Conservation (phyloP, 2,113 vertebrate species). For the Todiramphus saurophagus region DNA sequence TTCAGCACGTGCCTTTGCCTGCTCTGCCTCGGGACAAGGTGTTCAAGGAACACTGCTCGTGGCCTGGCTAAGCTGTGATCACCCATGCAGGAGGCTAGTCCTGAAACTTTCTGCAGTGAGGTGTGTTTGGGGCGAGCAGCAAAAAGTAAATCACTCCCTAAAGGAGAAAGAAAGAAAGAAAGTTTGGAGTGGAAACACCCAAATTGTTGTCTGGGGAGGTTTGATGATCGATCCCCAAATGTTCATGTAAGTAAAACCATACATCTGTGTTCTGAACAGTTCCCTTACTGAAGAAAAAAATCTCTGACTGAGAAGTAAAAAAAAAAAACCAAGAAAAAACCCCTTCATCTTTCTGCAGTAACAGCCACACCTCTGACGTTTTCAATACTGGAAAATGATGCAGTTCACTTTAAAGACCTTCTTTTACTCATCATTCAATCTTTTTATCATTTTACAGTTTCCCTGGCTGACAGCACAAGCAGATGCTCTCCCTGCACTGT, state of each 20-base stretch:
- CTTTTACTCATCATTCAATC: not conserved
- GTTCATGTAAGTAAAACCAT: not conserved
- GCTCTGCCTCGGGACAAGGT: not conserved
- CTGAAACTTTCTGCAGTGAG: not conserved
- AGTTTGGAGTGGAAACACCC: not conserved
- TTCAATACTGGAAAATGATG: not conserved
- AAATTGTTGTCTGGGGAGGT: not conserved
- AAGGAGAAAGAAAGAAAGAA: not conserved
- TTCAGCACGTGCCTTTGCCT: not conserved
- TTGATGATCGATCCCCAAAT: not conserved
- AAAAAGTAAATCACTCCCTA: not conserved
- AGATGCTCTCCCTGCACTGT: not conserved
- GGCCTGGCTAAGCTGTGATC: not conserved
- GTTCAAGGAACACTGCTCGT: not conserved
- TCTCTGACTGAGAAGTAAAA: not conserved
- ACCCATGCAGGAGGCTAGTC: not conserved
- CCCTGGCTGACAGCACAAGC: not conserved
- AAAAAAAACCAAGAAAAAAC: not conserved
- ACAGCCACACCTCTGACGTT: not conserved
- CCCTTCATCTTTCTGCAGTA: not conserved
- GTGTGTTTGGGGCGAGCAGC: not conserved
- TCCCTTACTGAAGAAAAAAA: not conserved
- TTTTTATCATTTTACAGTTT: not conserved
- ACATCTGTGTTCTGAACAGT: not conserved
- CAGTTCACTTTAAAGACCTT: not conserved